Base-by-base conservation (phyloP, 37 sponge, comb jelly and placozoan genomes). In the Lycopodina hypogea region DNA sequence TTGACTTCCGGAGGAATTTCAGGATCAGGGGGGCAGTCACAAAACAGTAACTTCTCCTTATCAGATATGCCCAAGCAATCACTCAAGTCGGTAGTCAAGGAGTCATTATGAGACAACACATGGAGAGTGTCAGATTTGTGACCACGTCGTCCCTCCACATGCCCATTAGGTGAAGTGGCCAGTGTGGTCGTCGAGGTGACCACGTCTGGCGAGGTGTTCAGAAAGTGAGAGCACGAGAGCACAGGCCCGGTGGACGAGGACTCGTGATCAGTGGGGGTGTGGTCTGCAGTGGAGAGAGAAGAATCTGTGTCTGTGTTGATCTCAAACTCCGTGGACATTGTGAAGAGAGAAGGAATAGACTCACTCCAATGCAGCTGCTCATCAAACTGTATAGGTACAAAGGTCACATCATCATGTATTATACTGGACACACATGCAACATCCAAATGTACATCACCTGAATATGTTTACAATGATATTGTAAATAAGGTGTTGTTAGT, bases 21-120 rank as follows among this genome's bases (percentile, higher is more conserved):
- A 14, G 96, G 96, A 55, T 92, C 96, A 1, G 93, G 93, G n/a
- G 96, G 96, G 68, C 96, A 95, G 68, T 92, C 81, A 75, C 96
- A 95, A 70, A 92, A 84, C 23, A 45, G 62, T 32, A 61, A 28
- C 39, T 72, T 42, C 42, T 57, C 65, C 17, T 50, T 29, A 22
- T 17, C 76, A 6, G 18, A 48, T 19, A 57, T 50, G 40, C 18
- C 35, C 33, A 64, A 38, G 23, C 29, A 48, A 40, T 41, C 42
- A 40, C 4, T 22, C 8, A 68, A 8, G 38, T 78, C 79, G 0
- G 65, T 77, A 7, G 41, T 42, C 8, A 64, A 9, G n/a, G 64
- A 64, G 34, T 64, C 65, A 22, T 77, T 28, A 0, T 19, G 77
- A 0, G 77, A 64, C 0, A 63, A 60, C 28, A 50, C 67, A 24